Evolutionary conservation across 2,113 vertebrate species (phyloP).

Genomic region (Barbus barbus): DNA sequence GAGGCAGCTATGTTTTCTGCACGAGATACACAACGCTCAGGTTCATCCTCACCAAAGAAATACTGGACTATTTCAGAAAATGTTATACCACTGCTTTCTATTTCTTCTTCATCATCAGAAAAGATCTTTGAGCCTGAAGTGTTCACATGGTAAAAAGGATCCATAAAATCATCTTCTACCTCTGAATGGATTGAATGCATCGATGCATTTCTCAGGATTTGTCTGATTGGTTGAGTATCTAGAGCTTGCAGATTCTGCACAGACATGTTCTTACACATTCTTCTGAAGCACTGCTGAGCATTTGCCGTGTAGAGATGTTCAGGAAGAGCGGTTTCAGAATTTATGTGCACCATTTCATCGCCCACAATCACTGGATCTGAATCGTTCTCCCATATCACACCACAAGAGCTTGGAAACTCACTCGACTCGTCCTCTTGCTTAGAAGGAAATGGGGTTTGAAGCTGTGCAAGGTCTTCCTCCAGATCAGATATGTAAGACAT

Average conservation of each 20-base stretch:
- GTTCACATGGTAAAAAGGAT: conserved; percentile 42
- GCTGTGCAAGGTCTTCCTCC: conserved; percentile 42
- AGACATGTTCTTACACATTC: conserved; percentile 70
- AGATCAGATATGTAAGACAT: conserved; percentile 36
- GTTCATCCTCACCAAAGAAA: conserved; percentile 63
- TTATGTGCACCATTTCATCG: conserved; percentile 35
- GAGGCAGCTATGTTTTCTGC: conserved; percentile 42
- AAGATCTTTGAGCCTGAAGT: conserved; percentile 49
- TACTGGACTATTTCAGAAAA: conserved; percentile 69
- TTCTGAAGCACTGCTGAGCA: conserved; percentile 51
- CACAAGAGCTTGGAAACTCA: conserved; percentile 25
- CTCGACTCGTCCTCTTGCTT: background rate
- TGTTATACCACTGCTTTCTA: conserved; percentile 62
- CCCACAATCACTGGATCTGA: conserved; percentile 1
- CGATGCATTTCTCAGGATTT: conserved; percentile 43
- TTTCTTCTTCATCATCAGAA: conserved; percentile 47
- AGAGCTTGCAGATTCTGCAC: conserved; percentile 68
- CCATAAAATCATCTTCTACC: conserved; percentile 41
- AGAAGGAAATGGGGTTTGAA: conserved; percentile 19
- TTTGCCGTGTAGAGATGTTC: conserved; percentile 43
- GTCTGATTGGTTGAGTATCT: conserved; percentile 47
- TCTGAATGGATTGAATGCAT: conserved; percentile 48
- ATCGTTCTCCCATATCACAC: conserved; percentile 63
- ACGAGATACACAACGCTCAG: conserved; percentile 37
- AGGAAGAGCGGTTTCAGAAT: conserved; percentile 48